These are phyloP conservation scores for Idaea aversata DNA, from an alignment of 2,888 invertebrate species.

Conservation along the genomic window DNA sequence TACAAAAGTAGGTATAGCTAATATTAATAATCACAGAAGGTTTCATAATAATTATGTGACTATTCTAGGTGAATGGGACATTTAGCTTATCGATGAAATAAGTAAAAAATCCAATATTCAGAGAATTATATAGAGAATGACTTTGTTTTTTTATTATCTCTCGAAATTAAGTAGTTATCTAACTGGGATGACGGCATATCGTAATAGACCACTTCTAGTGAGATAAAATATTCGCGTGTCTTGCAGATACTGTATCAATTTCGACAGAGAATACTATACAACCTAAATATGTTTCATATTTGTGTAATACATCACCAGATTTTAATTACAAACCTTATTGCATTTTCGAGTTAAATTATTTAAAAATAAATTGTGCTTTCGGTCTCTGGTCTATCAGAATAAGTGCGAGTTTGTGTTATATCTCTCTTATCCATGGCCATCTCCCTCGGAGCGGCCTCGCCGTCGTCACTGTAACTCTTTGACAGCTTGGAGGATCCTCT, in stretches of 20 bases:
- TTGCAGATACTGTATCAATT: not conserved
- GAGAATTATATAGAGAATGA: not conserved
- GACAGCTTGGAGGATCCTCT: slow-evolving; percentile 95
- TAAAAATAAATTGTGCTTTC: not conserved
- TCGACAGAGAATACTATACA: not conserved
- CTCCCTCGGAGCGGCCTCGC: slow-evolving; percentile 74
- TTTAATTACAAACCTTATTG: no score
- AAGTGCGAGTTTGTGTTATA: not conserved
- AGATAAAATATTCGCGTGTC: no score
- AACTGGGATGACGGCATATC: no score
- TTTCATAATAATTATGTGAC: slow-evolving; percentile 14
- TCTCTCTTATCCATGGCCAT: slow-evolving; percentile 51
- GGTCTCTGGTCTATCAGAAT: not conserved
- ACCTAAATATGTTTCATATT: not conserved
- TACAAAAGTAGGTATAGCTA: slow-evolving; percentile 17
- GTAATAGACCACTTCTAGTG: no score
- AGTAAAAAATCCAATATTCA: not conserved
- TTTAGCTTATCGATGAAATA: slow-evolving; percentile 8
- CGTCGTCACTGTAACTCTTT: slow-evolving; percentile 84
- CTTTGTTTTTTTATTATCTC: not conserved
- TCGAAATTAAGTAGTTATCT: not conserved
- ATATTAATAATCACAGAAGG: slow-evolving; percentile 23
- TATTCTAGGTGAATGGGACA: not conserved
- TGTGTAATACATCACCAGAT: not conserved
- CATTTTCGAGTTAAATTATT: no score